Percentiles rank a stretch among this genome's conserved stretches.
Evolutionary conservation across 2,113 vertebrate genomes (phyloP).

Genomic region (Orthonyx spaldingii): DNA sequence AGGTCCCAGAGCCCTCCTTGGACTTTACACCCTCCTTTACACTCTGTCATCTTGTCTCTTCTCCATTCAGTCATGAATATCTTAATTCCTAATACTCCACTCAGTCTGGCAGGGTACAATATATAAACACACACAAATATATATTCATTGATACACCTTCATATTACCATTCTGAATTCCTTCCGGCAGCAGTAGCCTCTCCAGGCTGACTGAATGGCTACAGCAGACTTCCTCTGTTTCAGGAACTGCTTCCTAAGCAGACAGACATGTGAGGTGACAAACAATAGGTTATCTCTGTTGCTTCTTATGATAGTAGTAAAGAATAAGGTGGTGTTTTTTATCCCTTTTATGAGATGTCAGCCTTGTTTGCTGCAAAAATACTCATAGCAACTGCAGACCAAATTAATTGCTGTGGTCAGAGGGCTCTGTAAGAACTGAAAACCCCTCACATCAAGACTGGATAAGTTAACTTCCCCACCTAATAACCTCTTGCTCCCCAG

Average conservation of each 20-base stretch:
- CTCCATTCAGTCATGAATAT: neutral
- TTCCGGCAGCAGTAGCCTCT: constrained; percentile 77
- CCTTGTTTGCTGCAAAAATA: neutral
- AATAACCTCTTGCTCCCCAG: neutral
- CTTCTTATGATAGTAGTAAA: neutral
- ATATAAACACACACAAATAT: neutral
- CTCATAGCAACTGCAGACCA: neutral
- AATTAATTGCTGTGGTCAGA: neutral
- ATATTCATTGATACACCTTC: neutral
- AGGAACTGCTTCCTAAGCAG: constrained; percentile 81
- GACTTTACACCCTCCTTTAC: neutral
- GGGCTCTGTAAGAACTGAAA: neutral
- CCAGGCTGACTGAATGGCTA: constrained; percentile 86
- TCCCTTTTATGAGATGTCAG: neutral
- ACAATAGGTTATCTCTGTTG: neutral
- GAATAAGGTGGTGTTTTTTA: neutral
- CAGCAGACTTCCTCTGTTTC: constrained; percentile 75
- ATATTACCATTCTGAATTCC: constrained; percentile 80
- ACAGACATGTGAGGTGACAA: neutral
- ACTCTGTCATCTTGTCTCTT: neutral
- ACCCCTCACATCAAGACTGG: neutral
- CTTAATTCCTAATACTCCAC: neutral
- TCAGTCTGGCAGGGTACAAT: neutral
- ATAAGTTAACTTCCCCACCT: neutral
- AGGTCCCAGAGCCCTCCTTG: neutral